Evolutionary conservation across 2,113 vertebrate species (phyloP), one percentile per base, ranked within the genome.

Genomic region (Cranoglanis bouderius): DNA sequence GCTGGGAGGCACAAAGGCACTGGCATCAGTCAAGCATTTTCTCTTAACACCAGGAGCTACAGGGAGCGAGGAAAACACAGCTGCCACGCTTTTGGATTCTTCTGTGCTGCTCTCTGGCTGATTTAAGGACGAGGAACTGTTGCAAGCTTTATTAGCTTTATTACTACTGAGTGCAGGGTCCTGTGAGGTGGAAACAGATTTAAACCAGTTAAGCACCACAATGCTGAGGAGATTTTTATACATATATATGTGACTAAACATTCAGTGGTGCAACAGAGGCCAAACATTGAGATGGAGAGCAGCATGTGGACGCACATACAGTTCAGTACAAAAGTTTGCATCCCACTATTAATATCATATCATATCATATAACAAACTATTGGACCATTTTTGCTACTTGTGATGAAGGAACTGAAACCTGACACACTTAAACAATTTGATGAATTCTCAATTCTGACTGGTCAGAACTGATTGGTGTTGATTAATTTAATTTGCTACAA

Each of bases 31-130:
- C 6, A 93, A 94, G 91, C 94, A 93, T 70, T 97, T 97, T 95
- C 97, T 97, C 94, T 98, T 98, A 55, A 97, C 90, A 90, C 94
- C 90, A 40, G 94, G 85, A 88, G 93, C 87, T 0, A 93, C 92
- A 29, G 96, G 96, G 74, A 97, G 93, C 7, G 90, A 92, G 59
- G 96, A 96, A 51, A 97, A 92, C 77, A 97, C 90, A 2, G 91
- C 86, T 59, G 95, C 93, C 91, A 97, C 93, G 75, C 93, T 95
- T 91, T 97, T 97, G 86, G 94, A 93, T 29, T 96, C 96, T 86
- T 94, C 95, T 43, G 92, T 93, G 88, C 92, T 88, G 0, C 90
- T 89, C 78, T 96, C 94, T 53, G 92, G 85, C 84, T 94, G 90
- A 46, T 84, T 72, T 4, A 91, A 86, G 40, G 90, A 74, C 85